Evolutionary conservation across 2,888 invertebrate species (phyloP).

Genomic region (Anaspis maculata): DNA sequence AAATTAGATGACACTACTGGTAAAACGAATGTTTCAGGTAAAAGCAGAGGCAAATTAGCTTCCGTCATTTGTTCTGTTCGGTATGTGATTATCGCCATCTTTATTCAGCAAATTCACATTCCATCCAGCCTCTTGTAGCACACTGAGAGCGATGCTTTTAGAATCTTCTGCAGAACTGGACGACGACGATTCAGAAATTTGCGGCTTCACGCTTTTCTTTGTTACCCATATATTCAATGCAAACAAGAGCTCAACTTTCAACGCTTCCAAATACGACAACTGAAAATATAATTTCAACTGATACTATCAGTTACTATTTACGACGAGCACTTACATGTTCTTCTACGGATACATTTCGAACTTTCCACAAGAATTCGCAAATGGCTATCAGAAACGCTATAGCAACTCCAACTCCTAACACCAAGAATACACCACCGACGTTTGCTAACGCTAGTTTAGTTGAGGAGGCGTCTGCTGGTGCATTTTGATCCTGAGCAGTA

Average conservation of each 20-base stretch:
- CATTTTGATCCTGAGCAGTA: too few species aligned
- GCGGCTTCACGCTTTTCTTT: slow-evolving; percentile 53
- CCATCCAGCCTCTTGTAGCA: slow-evolving; percentile 25
- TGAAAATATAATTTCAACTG: slow-evolving; percentile 33
- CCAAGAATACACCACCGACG: slow-evolving; percentile 86
- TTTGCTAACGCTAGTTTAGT: slow-evolving; percentile 64
- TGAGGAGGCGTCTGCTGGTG: slow-evolving; percentile 8
- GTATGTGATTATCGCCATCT: too few species aligned
- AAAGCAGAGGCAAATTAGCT: too few species aligned
- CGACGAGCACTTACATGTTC: slow-evolving; percentile 55
- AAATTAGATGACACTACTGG: too few species aligned
- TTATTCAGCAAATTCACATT: too few species aligned
- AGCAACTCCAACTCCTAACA: slow-evolving; percentile 65
- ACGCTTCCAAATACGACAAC: slow-evolving; percentile 61
- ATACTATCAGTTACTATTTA: background rate
- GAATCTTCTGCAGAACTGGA: slow-evolving; percentile 4
- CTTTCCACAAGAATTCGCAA: slow-evolving; percentile 78
- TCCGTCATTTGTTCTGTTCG: too few species aligned
- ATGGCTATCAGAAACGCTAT: slow-evolving; percentile 67
- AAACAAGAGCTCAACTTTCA: slow-evolving; percentile 61
- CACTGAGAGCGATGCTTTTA: slow-evolving; percentile 18
- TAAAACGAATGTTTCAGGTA: too few species aligned
- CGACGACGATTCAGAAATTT: slow-evolving; percentile 23
- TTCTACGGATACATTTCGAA: slow-evolving; percentile 65
- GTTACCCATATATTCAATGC: slow-evolving; percentile 65